A percentile compares a stretch with the other conserved stretches of the same genome.
Conservation (phyloP, 2,797 vertebrate genomes). For the Acanthornis magna region DNA sequence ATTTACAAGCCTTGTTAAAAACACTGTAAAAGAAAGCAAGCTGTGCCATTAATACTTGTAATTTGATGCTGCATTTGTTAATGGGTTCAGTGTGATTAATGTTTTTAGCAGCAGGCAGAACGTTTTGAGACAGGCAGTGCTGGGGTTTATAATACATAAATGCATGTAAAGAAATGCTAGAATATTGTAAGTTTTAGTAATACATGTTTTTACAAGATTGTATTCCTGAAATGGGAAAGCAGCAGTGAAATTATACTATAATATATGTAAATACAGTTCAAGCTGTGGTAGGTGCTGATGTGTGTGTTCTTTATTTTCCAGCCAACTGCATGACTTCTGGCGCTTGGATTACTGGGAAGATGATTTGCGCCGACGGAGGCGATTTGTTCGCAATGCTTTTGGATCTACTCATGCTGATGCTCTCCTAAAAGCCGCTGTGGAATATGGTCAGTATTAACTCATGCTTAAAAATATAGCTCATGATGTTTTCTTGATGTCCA, state of each 20-base stretch:
- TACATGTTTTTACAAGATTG: slow-evolving; percentile 10
- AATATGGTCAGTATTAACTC: slow-evolving; percentile 86
- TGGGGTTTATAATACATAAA: slow-evolving; percentile 53
- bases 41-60: slow-evolving; percentile 92
- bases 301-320: slow-evolving; percentile 68
- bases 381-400: slow-evolving; percentile 94
- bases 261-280: slow-evolving; percentile 20
- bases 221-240: slow-evolving; percentile 7
- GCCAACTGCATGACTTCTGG: slow-evolving; percentile 96
- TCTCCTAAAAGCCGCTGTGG: slow-evolving; percentile 85
- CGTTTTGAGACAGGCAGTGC: slow-evolving; percentile 65
- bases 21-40: slow-evolving; percentile 88
- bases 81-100: slow-evolving; percentile 88
- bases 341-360: slow-evolving; percentile 99
- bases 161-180: not conserved
- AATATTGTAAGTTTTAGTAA: slow-evolving; percentile 38
- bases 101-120: slow-evolving; percentile 73
- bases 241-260: slow-evolving; percentile 4
- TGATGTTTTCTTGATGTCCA: not conserved
- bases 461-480: not conserved
- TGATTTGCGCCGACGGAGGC: slow-evolving; percentile 90
- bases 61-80: slow-evolving; percentile 94
- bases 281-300: slow-evolving; percentile 23
- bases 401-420: slow-evolving; percentile 93
- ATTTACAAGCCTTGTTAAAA: slow-evolving; percentile 99